These are phyloP conservation scores for Corythornis leucogaster DNA, from an alignment of 2,797 vertebrate genomes.

Conservation along the genomic window DNA sequence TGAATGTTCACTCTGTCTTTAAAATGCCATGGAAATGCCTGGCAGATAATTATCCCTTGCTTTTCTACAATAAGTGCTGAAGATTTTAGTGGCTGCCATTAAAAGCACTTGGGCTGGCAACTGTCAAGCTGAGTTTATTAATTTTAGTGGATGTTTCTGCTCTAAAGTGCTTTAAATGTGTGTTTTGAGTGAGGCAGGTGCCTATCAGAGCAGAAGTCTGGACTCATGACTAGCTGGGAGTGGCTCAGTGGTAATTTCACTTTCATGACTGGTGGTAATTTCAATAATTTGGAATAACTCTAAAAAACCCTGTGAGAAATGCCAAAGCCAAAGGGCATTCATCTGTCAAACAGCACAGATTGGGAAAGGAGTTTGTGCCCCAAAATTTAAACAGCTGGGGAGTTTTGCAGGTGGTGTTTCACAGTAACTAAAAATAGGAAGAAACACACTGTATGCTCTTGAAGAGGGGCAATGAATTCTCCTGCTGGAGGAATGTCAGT, in stretches of 20 bases:
- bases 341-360: not conserved
- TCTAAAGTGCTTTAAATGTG: not conserved
- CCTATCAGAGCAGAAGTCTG: not conserved
- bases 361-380: not conserved
- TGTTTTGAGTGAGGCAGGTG: constrained; percentile 4
- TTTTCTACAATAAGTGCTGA: not conserved
- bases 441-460: not conserved
- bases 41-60: constrained; percentile 11
- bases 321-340: not conserved
- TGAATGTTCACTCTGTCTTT: not conserved
- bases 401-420: not conserved
- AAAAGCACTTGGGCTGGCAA: constrained; percentile 8
- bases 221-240: not conserved
- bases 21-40: not conserved
- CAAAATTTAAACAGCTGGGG: not conserved
- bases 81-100: not conserved
- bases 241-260: not conserved
- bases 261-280: not conserved
- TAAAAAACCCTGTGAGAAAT: not conserved
- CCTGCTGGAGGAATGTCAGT: constrained; percentile 11
- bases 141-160: not conserved
- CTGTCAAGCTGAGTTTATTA: not conserved
- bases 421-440: not conserved
- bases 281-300: not conserved
- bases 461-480: not conserved